Evolutionary conservation across 2,113 vertebrate species (phyloP).

Genomic region (Caloenas nicobarica): DNA sequence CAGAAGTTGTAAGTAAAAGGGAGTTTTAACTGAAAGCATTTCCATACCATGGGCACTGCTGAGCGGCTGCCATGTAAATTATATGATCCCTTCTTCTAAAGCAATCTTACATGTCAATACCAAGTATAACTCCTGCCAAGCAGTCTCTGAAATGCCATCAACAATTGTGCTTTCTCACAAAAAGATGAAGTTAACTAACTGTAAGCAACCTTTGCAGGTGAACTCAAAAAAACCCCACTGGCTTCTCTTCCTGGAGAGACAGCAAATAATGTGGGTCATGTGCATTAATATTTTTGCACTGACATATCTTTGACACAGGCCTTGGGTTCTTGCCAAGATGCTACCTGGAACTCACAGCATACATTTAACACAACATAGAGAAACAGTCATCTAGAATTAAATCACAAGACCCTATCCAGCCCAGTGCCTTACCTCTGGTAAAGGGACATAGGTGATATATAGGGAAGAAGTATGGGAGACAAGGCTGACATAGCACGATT

Average conservation of each 20-base stretch:
- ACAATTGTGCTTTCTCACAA: constrained; percentile 52
- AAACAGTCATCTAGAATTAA: constrained; percentile 46
- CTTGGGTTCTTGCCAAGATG: constrained; percentile 44
- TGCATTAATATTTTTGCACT: constrained; percentile 42
- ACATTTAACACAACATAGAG: constrained; percentile 46
- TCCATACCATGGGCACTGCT: background rate
- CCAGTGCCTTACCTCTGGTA: background rate
- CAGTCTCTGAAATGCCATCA: constrained; percentile 37
- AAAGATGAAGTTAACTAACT: constrained; percentile 46
- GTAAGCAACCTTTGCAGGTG: constrained; percentile 24
- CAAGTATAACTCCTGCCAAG: constrained; percentile 1
- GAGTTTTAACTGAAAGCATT: constrained; percentile 5
- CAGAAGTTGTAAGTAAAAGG: constrained; percentile 5
- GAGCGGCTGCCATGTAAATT: constrained; percentile 20
- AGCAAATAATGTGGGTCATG: constrained; percentile 18
- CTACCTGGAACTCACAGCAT: constrained; percentile 53
- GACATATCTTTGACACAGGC: constrained; percentile 44
- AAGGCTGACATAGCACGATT: background rate
- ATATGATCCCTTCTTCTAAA: constrained; percentile 14
- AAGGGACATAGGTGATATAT: background rate
- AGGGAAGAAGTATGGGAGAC: background rate
- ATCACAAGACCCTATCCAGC: constrained; percentile 8
- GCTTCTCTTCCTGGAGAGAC: constrained; percentile 21
- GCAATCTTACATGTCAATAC: constrained; percentile 17
- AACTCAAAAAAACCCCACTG: background rate